Percentiles rank a stretch among this genome's conserved stretches.
Conservation (phyloP, 2,888 invertebrate species). For the Drosophila lutescens region DNA sequence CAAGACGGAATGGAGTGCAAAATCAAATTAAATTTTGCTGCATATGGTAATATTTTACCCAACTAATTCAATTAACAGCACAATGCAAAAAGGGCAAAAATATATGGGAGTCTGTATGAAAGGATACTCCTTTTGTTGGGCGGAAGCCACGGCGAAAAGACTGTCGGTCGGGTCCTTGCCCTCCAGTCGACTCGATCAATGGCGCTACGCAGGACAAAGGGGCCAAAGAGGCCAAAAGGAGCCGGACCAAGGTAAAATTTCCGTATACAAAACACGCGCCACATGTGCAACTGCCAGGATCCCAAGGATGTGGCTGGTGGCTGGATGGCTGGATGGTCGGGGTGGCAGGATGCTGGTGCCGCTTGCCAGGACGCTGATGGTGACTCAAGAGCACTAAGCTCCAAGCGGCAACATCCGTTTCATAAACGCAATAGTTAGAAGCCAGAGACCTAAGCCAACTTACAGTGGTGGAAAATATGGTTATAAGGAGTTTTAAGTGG, state of each 20-base stretch:
- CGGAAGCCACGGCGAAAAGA: conserved; percentile 44
- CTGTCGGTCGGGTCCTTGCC: conserved; percentile 72
- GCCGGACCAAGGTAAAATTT: conserved; percentile 50
- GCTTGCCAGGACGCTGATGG: conserved; percentile 67
- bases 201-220: conserved; percentile 24
- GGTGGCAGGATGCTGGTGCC: conserved; percentile 37
- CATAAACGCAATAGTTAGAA: conserved; percentile 64
- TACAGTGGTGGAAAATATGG: conserved; percentile 1
- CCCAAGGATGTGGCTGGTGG: conserved; percentile 46
- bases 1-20: conserved; percentile 36
- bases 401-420: conserved; percentile 80
- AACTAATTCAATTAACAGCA: conserved; percentile 75
- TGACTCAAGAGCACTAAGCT: conserved; percentile 78
- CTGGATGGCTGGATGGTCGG: conserved; percentile 26
- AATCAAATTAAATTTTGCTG: conserved; percentile 64
- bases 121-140: conserved; percentile 51
- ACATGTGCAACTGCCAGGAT: conserved; percentile 33
- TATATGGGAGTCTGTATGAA: conserved; percentile 13
- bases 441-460: conserved; percentile 12
- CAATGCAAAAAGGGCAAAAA: conserved; percentile 59
- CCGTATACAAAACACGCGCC: conserved; percentile 53
- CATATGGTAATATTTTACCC: conserved; percentile 43
- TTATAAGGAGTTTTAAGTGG: not conserved
- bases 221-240: conserved; percentile 14
- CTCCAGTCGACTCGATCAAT: conserved; percentile 45